These are phyloP conservation scores for Microcebus murinus DNA, from an alignment of 2,113 vertebrate genomes.

Conservation along the genomic window DNA sequence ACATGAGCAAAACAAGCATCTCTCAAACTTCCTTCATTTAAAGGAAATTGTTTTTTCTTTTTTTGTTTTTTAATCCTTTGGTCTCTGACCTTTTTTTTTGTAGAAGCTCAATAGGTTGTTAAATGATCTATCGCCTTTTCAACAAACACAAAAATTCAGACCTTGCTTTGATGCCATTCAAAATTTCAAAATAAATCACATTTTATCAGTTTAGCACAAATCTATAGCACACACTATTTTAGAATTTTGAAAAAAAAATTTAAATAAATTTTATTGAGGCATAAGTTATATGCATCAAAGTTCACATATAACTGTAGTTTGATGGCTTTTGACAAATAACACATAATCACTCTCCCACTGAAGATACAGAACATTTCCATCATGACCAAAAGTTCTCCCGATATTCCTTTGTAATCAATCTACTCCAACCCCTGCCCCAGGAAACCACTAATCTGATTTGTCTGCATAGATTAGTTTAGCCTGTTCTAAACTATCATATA, in stretches of 20 bases:
- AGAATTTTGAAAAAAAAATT: not conserved
- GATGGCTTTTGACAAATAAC: slow-evolving; percentile 1
- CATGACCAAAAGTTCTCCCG: not conserved
- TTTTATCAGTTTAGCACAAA: not conserved
- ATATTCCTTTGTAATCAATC: not conserved
- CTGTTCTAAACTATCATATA: not conserved
- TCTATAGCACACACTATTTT: not conserved
- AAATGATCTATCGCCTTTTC: not conserved
- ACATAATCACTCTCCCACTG: not conserved
- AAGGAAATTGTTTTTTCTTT: not conserved
- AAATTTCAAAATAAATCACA: not conserved
- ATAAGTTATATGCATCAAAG: not conserved
- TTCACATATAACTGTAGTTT: not conserved
- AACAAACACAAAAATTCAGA: not conserved
- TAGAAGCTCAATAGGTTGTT: too few relatives aligned
- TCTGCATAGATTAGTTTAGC: not conserved
- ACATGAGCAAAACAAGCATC: not conserved
- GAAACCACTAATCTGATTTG: not conserved
- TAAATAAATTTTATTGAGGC: not conserved
- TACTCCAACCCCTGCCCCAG: not conserved
- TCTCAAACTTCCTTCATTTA: not conserved
- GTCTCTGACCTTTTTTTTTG: not conserved
- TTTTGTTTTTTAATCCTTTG: not conserved
- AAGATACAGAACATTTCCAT: not conserved
- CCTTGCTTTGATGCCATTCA: not conserved